phyloP scores from a whole-genome alignment of 1,140 invertebrate genomes.

The Cyrtorhinus lividipennis region DNA sequence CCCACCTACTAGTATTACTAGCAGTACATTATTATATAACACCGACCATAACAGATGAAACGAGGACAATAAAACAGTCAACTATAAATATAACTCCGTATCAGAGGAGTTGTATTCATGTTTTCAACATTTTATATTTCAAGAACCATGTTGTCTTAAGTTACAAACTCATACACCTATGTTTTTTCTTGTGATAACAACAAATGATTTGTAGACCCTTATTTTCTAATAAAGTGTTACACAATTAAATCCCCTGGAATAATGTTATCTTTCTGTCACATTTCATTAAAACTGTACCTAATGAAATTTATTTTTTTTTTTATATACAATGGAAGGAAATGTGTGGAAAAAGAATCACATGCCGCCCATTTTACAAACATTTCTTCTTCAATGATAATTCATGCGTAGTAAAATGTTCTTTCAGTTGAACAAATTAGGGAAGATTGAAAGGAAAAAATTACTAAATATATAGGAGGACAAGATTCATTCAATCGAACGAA shows the following conservation, averaged over 20 bases:
- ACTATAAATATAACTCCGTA: neutral
- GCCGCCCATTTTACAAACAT: too few relatives aligned
- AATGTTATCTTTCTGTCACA: neutral
- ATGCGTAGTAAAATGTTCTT: too few relatives aligned
- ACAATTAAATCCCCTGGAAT: constrained; percentile 14
- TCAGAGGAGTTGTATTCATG: neutral
- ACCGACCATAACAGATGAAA: neutral
- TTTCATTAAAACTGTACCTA: neutral
- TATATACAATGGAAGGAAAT: neutral
- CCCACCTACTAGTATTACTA: neutral
- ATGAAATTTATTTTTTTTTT: neutral
- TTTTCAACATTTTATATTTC: constrained; percentile 18
- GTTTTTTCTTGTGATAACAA: constrained; percentile 16
- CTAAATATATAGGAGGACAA: too few relatives aligned
- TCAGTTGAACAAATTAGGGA: too few relatives aligned
- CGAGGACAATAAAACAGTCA: neutral
- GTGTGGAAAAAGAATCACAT: too few relatives aligned
- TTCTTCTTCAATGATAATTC: too few relatives aligned
- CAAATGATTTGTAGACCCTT: constrained; percentile 14
- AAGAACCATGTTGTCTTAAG: constrained; percentile 17
- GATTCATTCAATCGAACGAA: too few relatives aligned
- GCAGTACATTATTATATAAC: neutral
- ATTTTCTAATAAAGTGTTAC: constrained; percentile 2
- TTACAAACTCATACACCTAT: constrained; percentile 21
- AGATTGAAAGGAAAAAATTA: too few relatives aligned